These are phyloP conservation scores for Melanargia galathea DNA, from an alignment of 2,888 invertebrate species.

Conservation along the genomic window DNA sequence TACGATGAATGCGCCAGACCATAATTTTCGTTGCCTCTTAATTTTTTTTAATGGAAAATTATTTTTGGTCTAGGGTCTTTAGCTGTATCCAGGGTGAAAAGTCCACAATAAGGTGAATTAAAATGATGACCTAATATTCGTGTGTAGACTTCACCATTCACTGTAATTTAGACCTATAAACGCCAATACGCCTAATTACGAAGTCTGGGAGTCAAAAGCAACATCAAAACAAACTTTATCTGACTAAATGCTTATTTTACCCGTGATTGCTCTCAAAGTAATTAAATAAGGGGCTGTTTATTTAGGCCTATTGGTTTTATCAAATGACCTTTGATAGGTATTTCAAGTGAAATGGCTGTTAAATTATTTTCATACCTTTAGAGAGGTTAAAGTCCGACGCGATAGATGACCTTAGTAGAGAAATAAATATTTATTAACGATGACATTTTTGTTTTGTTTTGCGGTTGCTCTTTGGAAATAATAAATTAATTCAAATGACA, in stretches of 20 bases:
- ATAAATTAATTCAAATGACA: too few relatives aligned
- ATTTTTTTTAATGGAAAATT: too few relatives aligned
- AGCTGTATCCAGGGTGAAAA: too few relatives aligned
- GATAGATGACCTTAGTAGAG: neutral
- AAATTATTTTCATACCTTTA: constrained; percentile 29
- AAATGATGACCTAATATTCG: too few relatives aligned
- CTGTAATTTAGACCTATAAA: neutral
- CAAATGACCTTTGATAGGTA: constrained; percentile 46
- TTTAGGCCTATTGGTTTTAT: constrained; percentile 52
- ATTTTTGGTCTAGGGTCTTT: too few relatives aligned
- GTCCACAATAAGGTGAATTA: too few relatives aligned
- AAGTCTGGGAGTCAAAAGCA: constrained; percentile 23
- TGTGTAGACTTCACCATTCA: neutral
- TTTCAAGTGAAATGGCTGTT: constrained; percentile 27
- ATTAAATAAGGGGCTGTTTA: constrained; percentile 59
- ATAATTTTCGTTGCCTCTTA: too few relatives aligned
- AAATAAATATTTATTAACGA: neutral
- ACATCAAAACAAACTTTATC: constrained; percentile 40
- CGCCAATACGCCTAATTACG: neutral
- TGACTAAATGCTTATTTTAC: constrained; percentile 41
- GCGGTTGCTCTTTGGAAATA: too few relatives aligned
- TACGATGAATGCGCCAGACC: too few relatives aligned
- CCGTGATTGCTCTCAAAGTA: constrained; percentile 52
- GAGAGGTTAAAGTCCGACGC: constrained; percentile 7
- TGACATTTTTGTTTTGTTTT: neutral